Conservation (phyloP, 2,888 invertebrate species). For the Agapetus fuscipes region DNA sequence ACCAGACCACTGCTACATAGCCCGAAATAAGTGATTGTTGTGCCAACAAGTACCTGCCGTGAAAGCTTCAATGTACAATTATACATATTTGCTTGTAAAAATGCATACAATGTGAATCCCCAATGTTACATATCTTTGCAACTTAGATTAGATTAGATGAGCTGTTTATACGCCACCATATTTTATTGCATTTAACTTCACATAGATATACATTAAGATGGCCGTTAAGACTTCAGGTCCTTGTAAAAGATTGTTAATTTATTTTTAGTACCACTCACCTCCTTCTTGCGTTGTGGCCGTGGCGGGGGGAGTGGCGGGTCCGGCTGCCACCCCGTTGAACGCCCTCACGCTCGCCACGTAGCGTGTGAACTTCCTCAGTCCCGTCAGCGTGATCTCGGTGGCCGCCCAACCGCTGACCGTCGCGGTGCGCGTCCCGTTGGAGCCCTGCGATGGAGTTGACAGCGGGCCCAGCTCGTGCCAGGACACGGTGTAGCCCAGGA, state of each 20-base stretch:
- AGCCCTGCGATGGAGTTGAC: constrained; percentile 28
- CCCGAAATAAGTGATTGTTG: too few species aligned
- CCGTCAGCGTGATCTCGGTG: constrained; percentile 51
- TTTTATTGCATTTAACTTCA: too few species aligned
- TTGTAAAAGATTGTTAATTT: neutral
- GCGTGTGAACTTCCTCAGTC: constrained; percentile 65
- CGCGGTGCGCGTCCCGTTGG: constrained; percentile 34
- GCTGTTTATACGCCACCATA: too few species aligned
- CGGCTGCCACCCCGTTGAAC: constrained; percentile 71
- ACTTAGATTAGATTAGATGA: too few species aligned
- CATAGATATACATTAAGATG: too few species aligned
- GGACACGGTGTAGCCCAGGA: constrained; percentile 62
- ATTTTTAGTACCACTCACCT: constrained; percentile 43
- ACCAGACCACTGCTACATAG: too few species aligned
- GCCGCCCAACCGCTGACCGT: constrained; percentile 65
- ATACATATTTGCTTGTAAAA: too few species aligned
- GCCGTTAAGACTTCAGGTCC: neutral
- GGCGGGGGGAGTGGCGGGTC: constrained; percentile 61
- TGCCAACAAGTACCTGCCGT: too few species aligned
- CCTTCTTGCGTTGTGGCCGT: constrained; percentile 63
- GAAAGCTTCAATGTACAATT: too few species aligned
- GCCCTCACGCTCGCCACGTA: constrained; percentile 72
- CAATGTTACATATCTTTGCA: too few species aligned
- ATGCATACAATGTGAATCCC: too few species aligned
- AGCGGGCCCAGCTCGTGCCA: constrained; percentile 53